Conservation (phyloP, 2,888 invertebrate genomes). For the Conus canariensis region DNA sequence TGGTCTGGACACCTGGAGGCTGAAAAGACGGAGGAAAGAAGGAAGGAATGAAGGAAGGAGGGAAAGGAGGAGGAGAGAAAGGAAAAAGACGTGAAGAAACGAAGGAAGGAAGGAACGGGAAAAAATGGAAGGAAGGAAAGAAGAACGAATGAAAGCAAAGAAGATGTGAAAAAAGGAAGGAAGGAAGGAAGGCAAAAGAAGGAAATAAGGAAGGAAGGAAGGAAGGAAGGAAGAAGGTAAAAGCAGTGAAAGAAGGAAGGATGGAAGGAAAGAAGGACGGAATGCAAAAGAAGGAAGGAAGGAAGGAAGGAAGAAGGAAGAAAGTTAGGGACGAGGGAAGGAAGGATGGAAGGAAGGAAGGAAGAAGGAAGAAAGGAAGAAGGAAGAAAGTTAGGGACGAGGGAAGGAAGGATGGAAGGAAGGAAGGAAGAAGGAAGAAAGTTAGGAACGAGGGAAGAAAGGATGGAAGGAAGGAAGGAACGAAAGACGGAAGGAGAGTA, state of each 20-base stretch:
- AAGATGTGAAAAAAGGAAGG: too few species aligned
- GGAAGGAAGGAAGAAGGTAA: too few species aligned
- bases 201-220: neutral
- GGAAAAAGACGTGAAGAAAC: neutral
- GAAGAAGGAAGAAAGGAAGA: neutral
- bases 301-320: too few species aligned
- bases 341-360: neutral
- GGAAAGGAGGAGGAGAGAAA: neutral
- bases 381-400: too few species aligned
- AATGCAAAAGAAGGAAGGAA: too few species aligned
- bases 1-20: too few species aligned
- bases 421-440: neutral
- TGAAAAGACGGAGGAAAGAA: neutral
- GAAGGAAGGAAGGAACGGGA: rapidly evolving
- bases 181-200: too few species aligned
- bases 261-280: too few species aligned
- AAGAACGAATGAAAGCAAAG: too few species aligned
- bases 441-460: neutral
- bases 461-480: neutral
- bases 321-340: too few species aligned
- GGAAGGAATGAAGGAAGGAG: neutral
- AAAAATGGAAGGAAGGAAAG: too few species aligned
- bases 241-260: neutral
- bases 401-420: neutral
- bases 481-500: neutral